Evolutionary conservation across 2,888 invertebrate species (phyloP).

Genomic region (Cantharis nigra): DNA sequence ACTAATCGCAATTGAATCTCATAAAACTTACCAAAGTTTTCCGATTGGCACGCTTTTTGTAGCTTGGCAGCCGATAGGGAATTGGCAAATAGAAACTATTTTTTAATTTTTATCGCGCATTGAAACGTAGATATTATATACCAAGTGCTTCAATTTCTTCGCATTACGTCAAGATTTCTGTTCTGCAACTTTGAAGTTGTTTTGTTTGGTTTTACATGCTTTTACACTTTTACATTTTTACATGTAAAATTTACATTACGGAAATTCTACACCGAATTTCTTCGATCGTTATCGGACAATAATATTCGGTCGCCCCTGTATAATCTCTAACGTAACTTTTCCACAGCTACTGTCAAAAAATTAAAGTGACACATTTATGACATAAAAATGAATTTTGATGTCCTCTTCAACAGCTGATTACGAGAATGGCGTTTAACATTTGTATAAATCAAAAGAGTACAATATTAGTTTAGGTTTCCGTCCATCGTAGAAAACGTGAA

Average conservation of each 20-base stretch:
- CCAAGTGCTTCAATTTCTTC: background rate
- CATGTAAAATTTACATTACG: background rate
- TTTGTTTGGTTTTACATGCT: background rate
- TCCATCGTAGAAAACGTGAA: conserved; percentile 33
- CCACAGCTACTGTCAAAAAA: background rate
- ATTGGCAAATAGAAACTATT: background rate
- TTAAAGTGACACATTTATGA: background rate
- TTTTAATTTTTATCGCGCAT: background rate
- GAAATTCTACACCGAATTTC: background rate
- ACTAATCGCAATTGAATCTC: background rate
- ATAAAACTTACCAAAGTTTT: background rate
- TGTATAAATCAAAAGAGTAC: conserved; percentile 34
- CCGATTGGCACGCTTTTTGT: background rate
- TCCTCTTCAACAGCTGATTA: conserved; percentile 47
- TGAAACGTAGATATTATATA: background rate
- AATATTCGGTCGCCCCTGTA: background rate
- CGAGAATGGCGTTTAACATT: conserved; percentile 49
- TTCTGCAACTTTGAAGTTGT: background rate
- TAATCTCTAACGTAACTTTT: background rate
- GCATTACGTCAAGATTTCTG: no score
- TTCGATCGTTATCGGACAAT: background rate
- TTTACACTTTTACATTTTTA: background rate
- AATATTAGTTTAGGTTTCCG: conserved; percentile 47
- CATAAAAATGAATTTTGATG: conserved; percentile 15
- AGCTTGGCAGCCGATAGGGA: background rate